These are phyloP conservation scores for Sphaeramia orbicularis DNA, from an alignment of 2,797 vertebrate species.

Conservation along the genomic window DNA sequence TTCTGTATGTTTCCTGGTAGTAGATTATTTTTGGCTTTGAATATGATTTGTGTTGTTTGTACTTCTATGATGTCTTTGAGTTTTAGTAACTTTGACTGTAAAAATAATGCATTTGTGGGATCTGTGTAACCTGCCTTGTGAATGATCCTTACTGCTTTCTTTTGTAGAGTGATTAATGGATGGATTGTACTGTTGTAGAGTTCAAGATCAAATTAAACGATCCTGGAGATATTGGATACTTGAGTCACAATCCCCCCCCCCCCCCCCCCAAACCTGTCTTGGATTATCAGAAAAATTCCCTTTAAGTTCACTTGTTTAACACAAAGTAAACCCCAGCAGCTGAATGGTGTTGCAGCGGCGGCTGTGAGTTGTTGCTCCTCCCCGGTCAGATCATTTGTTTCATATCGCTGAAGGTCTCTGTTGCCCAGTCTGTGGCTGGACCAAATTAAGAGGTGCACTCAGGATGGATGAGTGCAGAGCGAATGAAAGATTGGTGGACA, in stretches of 20 bases:
- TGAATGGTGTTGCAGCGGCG: conserved; percentile 54
- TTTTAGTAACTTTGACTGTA: too few species aligned
- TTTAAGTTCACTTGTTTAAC: conserved; percentile 34
- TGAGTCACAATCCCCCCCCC: conserved; percentile 1
- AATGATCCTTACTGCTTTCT: too few species aligned
- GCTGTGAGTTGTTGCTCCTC: conserved; percentile 83
- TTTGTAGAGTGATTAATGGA: too few species aligned
- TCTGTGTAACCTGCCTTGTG: too few species aligned
- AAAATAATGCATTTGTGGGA: too few species aligned
- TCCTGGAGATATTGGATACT: background rate
- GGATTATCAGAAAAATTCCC: conserved; percentile 1
- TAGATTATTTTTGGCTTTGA: too few species aligned
- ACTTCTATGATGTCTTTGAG: too few species aligned
- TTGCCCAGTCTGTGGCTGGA: conserved; percentile 80
- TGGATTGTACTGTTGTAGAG: too few species aligned
- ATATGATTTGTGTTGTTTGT: too few species aligned
- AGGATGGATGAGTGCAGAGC: conserved; percentile 82
- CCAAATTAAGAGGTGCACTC: conserved; percentile 87
- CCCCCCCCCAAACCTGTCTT: conserved; percentile 5
- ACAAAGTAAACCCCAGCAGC: conserved; percentile 47
- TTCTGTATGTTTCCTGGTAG: too few species aligned
- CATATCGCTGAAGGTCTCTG: conserved; percentile 85
- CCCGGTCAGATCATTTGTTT: conserved; percentile 85
- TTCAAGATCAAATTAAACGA: background rate
- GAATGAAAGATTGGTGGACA: conserved; percentile 85